Conservation (phyloP, 2,113 vertebrate genomes). For the Coryphaenoides rupestris region DNA sequence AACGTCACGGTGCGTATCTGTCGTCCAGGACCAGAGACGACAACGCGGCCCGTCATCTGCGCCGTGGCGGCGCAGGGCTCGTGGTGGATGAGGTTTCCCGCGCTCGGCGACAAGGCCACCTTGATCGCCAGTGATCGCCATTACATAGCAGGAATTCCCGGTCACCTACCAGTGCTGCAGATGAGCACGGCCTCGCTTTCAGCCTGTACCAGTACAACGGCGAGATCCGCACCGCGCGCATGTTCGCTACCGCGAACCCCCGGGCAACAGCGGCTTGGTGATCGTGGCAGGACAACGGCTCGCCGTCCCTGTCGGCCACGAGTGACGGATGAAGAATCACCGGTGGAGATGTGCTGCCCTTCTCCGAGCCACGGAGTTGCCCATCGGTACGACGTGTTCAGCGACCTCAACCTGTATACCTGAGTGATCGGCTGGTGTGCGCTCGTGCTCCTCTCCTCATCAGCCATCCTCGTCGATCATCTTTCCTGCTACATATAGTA, state of each 20-base stretch:
- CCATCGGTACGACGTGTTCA: constrained; percentile 68
- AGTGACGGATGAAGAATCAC: constrained; percentile 73
- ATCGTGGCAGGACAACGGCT: constrained; percentile 74
- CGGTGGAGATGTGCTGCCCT: constrained; percentile 54
- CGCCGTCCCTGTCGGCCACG: constrained; percentile 74
- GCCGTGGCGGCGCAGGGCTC: constrained; percentile 64
- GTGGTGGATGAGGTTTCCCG: constrained; percentile 66
- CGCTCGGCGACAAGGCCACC: constrained; percentile 68
- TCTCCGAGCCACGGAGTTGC: constrained; percentile 68
- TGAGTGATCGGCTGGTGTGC: constrained; percentile 71
- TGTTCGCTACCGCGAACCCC: constrained; percentile 74
- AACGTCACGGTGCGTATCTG: constrained; percentile 70
- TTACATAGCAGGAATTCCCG: constrained; percentile 72
- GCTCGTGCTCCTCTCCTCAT: constrained; percentile 73
- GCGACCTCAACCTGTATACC: constrained; percentile 72
- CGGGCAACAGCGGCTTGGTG: constrained; percentile 63
- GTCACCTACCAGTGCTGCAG: constrained; percentile 74
- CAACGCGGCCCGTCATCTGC: constrained; percentile 69
- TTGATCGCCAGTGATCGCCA: constrained; percentile 69
- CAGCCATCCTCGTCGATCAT: constrained; percentile 72
- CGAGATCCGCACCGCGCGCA: constrained; percentile 68
- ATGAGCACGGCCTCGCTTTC: constrained; percentile 63
- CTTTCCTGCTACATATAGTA: constrained; percentile 74
- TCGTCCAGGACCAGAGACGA: constrained; percentile 73
- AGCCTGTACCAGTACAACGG: constrained; percentile 74